Conservation (phyloP, 2,888 invertebrate species). For the Drosophila tripunctata region DNA sequence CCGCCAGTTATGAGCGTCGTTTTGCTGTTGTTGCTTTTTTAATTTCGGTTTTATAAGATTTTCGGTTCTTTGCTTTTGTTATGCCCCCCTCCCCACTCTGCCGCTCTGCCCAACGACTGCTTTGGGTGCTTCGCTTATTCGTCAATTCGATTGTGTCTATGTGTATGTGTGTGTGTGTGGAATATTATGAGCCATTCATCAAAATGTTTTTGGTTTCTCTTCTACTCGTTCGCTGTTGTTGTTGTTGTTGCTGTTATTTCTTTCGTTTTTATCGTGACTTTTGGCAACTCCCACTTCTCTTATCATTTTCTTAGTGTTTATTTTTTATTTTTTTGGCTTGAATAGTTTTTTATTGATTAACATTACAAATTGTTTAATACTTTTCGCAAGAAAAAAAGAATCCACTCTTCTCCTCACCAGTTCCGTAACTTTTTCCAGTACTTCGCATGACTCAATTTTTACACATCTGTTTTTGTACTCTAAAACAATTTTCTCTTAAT, state of each 20-base stretch:
- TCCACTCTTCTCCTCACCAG: too few species aligned
- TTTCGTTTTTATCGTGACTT: slow-evolving; percentile 56
- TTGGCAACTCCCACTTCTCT: slow-evolving; percentile 82
- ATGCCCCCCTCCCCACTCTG: slow-evolving; percentile 26
- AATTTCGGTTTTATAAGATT: slow-evolving; percentile 79
- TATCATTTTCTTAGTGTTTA: slow-evolving; percentile 35
- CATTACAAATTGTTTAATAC: background rate
- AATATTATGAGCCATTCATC: too few species aligned
- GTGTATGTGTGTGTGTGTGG: slow-evolving; percentile 21
- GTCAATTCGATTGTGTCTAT: slow-evolving; percentile 56
- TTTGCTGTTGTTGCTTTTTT: slow-evolving; percentile 67
- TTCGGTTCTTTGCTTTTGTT: slow-evolving; percentile 68
- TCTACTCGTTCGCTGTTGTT: too few species aligned
- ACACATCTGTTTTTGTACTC: slow-evolving; percentile 36
- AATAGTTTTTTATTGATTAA: slow-evolving; percentile 7
- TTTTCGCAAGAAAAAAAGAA: too few species aligned
- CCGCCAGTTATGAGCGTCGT: slow-evolving; percentile 69
- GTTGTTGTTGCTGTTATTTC: slow-evolving; percentile 57
- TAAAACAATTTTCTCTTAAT: slow-evolving; percentile 20
- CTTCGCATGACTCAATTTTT: too few species aligned
- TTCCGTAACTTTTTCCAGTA: too few species aligned
- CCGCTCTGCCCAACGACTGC: slow-evolving; percentile 18
- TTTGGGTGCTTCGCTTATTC: slow-evolving; percentile 77
- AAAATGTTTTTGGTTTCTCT: too few species aligned
- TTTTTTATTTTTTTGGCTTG: slow-evolving; percentile 13